Evolutionary conservation across 2,797 vertebrate genomes (phyloP).

Genomic region (Acomys russatus): DNA sequence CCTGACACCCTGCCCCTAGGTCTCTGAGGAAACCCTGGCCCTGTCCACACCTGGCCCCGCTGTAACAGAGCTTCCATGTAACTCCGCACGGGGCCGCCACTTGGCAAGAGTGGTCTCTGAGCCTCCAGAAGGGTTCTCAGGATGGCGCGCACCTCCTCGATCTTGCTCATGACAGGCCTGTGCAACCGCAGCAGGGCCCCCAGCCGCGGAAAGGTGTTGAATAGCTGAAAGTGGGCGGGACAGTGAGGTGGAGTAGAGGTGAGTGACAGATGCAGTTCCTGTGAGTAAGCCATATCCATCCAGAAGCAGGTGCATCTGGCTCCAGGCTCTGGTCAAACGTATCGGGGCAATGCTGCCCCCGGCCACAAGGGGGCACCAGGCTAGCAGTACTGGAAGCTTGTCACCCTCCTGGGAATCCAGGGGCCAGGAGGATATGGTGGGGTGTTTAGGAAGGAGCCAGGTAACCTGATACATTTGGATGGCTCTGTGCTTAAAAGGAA

Average conservation of each 20-base stretch:
- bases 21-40: neutral
- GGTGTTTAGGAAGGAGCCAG: neutral
- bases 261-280: accelerated
- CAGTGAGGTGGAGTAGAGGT: neutral
- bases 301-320: too few relatives aligned
- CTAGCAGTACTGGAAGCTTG: neutral
- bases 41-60: slow-evolving; percentile 86
- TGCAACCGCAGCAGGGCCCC: slow-evolving; percentile 88
- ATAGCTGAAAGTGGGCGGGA: slow-evolving; percentile 82
- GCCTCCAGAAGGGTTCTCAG: slow-evolving; percentile 84
- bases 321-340: neutral
- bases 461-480: neutral
- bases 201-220: slow-evolving; percentile 88
- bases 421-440: neutral
- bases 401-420: neutral
- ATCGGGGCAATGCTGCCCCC: neutral
- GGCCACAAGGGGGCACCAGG: neutral
- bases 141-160: slow-evolving; percentile 86
- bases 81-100: slow-evolving; percentile 76
- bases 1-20: neutral
- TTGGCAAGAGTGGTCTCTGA: neutral
- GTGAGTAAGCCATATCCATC: accelerated
- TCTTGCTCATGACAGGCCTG: slow-evolving; percentile 86
- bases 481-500: neutral
- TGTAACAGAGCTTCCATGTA: slow-evolving; percentile 87